These are phyloP conservation scores for Dicranocentrus wangi DNA, from an alignment of 2,888 invertebrate genomes.

Conservation along the genomic window DNA sequence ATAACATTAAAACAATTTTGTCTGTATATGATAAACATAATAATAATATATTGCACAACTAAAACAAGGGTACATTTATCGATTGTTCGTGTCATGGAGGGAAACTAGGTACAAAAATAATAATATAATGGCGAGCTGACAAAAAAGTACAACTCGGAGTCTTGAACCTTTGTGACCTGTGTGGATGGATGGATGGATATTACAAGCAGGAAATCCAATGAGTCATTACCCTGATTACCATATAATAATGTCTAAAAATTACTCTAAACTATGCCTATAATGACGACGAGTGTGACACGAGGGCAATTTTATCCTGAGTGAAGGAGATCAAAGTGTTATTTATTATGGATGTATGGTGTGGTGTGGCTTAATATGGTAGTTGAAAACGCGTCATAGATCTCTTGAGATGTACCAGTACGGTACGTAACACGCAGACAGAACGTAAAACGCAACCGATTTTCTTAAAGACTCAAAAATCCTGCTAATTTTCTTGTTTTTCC, in stretches of 20 bases:
- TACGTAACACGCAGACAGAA: no score
- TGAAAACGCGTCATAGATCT: background rate
- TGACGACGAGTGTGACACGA: background rate
- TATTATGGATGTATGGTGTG: background rate
- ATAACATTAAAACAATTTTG: constrained; percentile 26
- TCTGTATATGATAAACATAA: no score
- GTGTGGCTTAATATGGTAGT: background rate
- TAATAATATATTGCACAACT: background rate
- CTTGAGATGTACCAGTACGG: background rate
- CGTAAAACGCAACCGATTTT: no score
- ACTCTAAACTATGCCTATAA: background rate
- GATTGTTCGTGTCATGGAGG: background rate
- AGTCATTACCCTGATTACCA: constrained; percentile 21
- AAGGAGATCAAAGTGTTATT: background rate
- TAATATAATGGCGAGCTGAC: background rate
- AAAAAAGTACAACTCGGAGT: background rate
- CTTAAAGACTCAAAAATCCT: no score
- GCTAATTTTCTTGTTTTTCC: no score
- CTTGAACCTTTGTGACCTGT: constrained; percentile 22
- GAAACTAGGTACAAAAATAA: background rate
- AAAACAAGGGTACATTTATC: background rate
- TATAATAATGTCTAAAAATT: no score
- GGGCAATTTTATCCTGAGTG: background rate
- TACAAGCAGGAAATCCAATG: constrained; percentile 38
- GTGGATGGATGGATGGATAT: background rate